Conservation (phyloP, 2,888 invertebrate genomes). For the Alcis repandata region DNA sequence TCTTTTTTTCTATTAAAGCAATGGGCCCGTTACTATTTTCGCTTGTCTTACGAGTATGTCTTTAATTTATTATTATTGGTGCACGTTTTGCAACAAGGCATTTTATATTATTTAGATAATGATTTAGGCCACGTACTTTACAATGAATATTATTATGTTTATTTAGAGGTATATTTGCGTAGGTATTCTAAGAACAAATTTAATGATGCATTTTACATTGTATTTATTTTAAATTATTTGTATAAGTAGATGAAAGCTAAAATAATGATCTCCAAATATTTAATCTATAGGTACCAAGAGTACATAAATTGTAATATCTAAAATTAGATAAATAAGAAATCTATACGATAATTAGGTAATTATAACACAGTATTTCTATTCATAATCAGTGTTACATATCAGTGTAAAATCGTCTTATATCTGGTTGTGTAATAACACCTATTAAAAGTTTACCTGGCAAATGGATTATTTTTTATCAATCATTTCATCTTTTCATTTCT, state of each 20-base stretch:
- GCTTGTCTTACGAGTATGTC: no score
- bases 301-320: neutral
- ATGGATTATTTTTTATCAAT: neutral
- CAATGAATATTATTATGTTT: no score
- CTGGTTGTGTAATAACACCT: constrained; percentile 13
- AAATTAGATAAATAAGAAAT: neutral
- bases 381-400: constrained; percentile 23
- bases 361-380: constrained; percentile 1
- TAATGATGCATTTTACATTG: no score
- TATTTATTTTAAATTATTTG: neutral
- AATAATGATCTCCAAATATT: constrained; percentile 1
- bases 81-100: no score
- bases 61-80: no score
- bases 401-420: constrained; percentile 26
- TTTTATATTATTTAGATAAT: no score
- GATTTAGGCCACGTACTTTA: no score
- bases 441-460: neutral
- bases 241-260: constrained; percentile 1
- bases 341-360: neutral
- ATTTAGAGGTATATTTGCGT: no score
- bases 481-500: neutral
- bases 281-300: neutral
- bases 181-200: no score
- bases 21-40: no score
- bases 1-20: no score